Evolutionary conservation across 2,888 invertebrate species (phyloP).

Genomic region (Hylaea fasciaria): DNA sequence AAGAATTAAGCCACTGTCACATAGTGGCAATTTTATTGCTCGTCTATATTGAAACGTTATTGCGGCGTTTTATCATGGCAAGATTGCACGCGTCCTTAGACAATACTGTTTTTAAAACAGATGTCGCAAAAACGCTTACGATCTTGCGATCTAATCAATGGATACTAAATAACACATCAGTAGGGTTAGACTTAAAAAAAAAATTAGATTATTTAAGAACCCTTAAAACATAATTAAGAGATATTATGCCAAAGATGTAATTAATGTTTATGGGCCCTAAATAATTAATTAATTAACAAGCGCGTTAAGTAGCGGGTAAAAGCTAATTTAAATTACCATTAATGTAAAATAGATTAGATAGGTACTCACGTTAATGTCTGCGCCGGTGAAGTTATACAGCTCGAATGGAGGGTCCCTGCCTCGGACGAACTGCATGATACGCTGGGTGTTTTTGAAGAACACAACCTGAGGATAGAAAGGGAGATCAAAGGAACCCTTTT

Average conservation of each 20-base stretch:
- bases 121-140: too few species aligned
- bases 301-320: conserved; percentile 3
- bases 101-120: too few species aligned
- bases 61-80: too few species aligned
- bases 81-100: too few species aligned
- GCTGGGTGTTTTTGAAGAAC: conserved; percentile 82
- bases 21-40: too few species aligned
- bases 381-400: conserved; percentile 87
- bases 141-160: too few species aligned
- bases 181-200: too few species aligned
- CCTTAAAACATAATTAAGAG: background rate
- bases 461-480: conserved; percentile 64
- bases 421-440: conserved; percentile 92
- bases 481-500: too few species aligned
- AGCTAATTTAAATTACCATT: background rate
- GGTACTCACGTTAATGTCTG: conserved; percentile 68
- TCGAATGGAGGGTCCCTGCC: conserved; percentile 90
- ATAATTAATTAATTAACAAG: conserved; percentile 3
- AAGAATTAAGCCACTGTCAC: too few species aligned
- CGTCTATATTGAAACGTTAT: too few species aligned
- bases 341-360: background rate
- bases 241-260: background rate
- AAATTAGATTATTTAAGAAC: too few species aligned
- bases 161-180: too few species aligned
- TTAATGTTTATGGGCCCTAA: background rate